phyloP scores from a whole-genome alignment of 2,113 vertebrate species.

The Rutilus rutilus region DNA sequence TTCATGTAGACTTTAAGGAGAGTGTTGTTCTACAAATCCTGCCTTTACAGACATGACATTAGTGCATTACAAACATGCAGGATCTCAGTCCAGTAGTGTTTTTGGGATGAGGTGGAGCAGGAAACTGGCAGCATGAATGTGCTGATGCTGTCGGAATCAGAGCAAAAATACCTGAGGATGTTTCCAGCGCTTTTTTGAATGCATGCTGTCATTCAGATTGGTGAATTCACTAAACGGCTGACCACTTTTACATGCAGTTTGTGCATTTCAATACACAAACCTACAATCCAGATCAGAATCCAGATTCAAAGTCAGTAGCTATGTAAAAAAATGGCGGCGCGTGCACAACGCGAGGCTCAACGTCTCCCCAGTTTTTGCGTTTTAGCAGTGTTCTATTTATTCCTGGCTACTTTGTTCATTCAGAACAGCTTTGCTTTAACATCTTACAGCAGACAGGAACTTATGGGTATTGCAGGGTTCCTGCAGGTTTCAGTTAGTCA shows the following conservation, averaged over 20 bases:
- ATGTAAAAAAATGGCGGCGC: too few species aligned
- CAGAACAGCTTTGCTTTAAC: too few species aligned
- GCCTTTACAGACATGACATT: neutral
- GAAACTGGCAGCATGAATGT: slow-evolving; percentile 13
- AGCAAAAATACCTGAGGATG: slow-evolving; percentile 14
- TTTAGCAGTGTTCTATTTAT: too few species aligned
- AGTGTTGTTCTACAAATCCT: neutral
- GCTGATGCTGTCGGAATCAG: slow-evolving; percentile 25
- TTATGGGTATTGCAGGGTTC: too few species aligned
- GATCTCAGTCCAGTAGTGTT: neutral
- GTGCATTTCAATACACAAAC: neutral
- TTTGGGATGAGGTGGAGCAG: slow-evolving; percentile 30
- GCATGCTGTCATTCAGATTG: neutral
- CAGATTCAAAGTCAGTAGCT: neutral
- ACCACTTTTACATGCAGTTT: neutral
- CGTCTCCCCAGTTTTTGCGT: too few species aligned
- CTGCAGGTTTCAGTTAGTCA: too few species aligned
- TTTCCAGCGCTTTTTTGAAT: slow-evolving; percentile 1
- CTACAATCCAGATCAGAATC: neutral
- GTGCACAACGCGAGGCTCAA: too few species aligned
- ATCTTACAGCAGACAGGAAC: too few species aligned
- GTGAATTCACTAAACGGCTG: neutral
- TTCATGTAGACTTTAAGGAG: neutral
- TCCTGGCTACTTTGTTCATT: too few species aligned
- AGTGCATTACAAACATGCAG: neutral